Evolutionary conservation across 2,113 vertebrate genomes (phyloP), one percentile per base, ranked within the genome.

Genomic region (Vicugna pacos): DNA sequence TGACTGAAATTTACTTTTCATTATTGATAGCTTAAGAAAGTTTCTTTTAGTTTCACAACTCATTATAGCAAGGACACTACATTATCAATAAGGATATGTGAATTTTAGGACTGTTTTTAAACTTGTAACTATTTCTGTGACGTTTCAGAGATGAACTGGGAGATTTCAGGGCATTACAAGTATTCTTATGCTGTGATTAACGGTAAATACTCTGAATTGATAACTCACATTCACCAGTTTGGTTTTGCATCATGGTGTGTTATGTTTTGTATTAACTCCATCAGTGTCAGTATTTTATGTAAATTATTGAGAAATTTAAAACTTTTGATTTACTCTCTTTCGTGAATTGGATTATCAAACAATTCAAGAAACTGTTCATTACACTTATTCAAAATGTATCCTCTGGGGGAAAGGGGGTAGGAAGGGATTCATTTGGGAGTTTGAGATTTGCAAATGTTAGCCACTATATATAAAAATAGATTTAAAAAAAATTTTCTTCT

Each of bases 241-340:
- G 60, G 15, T 16, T 88, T 62, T 91, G 65, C 30, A 16, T 22
- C 3, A 3, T 32, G 9, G 17, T 54, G 8, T 52, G 15, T 30
- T 75, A 35, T 22, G 52, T 67, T 69, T 83, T 75, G 35, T 48
- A 28, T 79, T 50, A 87, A 77, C 38, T 60, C 70, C 65, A 38
- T 22, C 32, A 16, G 16, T 70, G 83, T 38, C 35, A 32, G 7
- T 77, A 89, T 56, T 62, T 65, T 76, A 70, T 62, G 62, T 62
- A 94, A 56, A 75, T 58, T 52, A 86, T 58, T 12, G 42, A 86
- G 35, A 90, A 80, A 60, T 93, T 48, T 60, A 88, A 89, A 69
- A 72, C 30, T 89, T 92, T 58, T 81, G 26, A 22, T 56, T 90
- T 38, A 73, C 11, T 62, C 13, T 6, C 6, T 81, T 32, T 81